Evolutionary conservation across 2,888 invertebrate species (phyloP).

Genomic region (Ceratothoa steindachneri): DNA sequence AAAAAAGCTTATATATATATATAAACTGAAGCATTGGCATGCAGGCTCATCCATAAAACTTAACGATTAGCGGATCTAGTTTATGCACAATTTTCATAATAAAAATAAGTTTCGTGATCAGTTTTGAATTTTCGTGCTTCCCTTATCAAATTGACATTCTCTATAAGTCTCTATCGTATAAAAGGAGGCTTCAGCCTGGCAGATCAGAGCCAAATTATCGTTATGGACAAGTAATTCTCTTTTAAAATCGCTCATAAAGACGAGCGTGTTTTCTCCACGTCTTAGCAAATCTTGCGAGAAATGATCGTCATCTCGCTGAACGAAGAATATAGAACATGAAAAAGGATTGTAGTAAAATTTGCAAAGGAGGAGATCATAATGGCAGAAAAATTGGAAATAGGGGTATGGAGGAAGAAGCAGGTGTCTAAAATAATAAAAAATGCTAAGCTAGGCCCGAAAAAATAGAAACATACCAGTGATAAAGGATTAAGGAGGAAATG

Average conservation of each 20-base stretch:
- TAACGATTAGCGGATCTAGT: not conserved
- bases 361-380: not conserved
- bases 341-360: not conserved
- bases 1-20: too few relatives aligned
- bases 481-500: not conserved
- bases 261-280: not conserved
- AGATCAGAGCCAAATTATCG: slow-evolving; percentile 7
- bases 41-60: not conserved
- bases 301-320: not conserved
- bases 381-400: not conserved
- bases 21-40: not conserved
- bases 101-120: not conserved
- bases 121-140: not conserved
- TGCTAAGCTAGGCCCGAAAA: not conserved
- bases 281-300: slow-evolving; percentile 1
- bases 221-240: slow-evolving; percentile 8
- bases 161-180: not conserved
- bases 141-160: not conserved
- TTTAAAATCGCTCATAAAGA: not conserved
- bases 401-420: not conserved
- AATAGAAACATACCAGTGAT: not conserved
- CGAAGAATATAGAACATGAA: not conserved
- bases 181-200: not conserved
- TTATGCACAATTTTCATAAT: not conserved
- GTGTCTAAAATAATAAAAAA: too few relatives aligned